Conservation (phyloP, 2,797 vertebrate genomes). For the Tragopan temminckii region DNA sequence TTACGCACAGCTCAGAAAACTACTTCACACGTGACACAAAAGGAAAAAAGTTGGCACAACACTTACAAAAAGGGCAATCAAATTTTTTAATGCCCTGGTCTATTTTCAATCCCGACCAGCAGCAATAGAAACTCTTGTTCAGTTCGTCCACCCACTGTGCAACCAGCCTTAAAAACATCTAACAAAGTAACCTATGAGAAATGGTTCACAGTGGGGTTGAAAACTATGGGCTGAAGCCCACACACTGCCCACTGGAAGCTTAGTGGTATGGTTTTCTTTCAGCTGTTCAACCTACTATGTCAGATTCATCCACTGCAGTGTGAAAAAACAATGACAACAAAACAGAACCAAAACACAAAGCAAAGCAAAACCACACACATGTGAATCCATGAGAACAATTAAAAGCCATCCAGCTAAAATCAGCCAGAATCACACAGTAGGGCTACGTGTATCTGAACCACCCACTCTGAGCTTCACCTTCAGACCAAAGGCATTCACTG, state of each 20-base stretch:
- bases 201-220: not conserved
- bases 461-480: not conserved
- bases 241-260: not conserved
- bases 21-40: not conserved
- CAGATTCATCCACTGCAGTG: not conserved
- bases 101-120: not conserved
- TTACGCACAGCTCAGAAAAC: not conserved
- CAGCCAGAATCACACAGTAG: rapidly evolving
- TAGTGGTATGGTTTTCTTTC: not conserved
- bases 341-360: not conserved
- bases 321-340: not conserved
- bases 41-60: not conserved
- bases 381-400: not conserved
- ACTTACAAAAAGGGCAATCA: not conserved
- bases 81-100: not conserved
- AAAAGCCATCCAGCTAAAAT: not conserved
- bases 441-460: not conserved
- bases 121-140: not conserved
- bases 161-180: too few species aligned
- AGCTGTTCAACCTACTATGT: not conserved
- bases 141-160: too few species aligned
- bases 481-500: not conserved
- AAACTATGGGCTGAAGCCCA: not conserved
- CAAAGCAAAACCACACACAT: not conserved
- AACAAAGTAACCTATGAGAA: not conserved